Base-by-base conservation (phyloP, 2,888 invertebrate genomes). In the Plusia festucae region DNA sequence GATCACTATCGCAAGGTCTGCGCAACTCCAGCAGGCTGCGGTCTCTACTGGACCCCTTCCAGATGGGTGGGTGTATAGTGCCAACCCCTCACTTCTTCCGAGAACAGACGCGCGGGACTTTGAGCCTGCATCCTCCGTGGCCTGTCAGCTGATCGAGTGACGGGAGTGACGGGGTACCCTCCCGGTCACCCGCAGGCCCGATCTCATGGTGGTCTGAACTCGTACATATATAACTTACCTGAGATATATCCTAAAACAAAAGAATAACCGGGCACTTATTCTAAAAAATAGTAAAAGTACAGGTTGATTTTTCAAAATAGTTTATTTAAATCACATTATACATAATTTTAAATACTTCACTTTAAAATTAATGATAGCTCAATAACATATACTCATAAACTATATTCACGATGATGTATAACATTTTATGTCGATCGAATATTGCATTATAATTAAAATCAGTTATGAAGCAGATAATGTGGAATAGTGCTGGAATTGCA, bases 301-400 rank as follows among this genome's bases (percentile, higher is more conserved):
- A 46, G 18, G 8, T 34, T 60, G 53, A 60, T 70, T 75, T 75
- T 71, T 65, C 60, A 82, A 83, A 81, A 81, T 78, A 79, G 68
- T 83, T 87, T 87, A 87, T 88, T 87, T 82, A 79, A 76, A 83
- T 86, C 85, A 85, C 82, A 79, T 87, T 80, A 70, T 66, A 73
- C 73, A 70, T 79, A 81, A 76, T 73, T 73, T 77, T 77, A 75
- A 76, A 75, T 81, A 73, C 72, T 81, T 80, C 71, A 78, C 55
- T 70, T 68, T 73, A 67, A 70, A 68, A 73, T 63, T 73, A 64
- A 70, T 69, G 60, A 70, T 67, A 77, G 62, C 58, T 70, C 16
- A 52, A 78, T 80, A 83, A 81, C 75, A 75, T 79, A 78, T 74
- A 78, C 76, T 57, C 64, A 82, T 85, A 81, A 69, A 82, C 73